Conservation (phyloP, 2,113 vertebrate species). For the Galemys pyrenaicus region DNA sequence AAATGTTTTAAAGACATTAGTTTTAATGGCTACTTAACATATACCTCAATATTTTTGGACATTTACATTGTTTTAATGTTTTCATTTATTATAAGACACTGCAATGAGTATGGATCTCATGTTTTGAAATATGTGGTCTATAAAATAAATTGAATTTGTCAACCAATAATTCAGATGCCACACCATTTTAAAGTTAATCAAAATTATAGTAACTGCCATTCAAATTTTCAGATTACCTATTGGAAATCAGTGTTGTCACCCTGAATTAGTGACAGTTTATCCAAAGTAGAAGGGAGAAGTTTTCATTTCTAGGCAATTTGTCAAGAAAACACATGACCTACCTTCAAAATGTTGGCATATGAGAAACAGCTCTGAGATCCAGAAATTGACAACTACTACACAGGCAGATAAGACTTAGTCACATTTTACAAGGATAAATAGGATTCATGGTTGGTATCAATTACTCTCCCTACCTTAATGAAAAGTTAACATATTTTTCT, state of each 20-base stretch:
- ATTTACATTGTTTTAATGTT: slow-evolving; percentile 41
- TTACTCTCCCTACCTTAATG: neutral
- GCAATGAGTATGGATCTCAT: neutral
- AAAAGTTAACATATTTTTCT: neutral
- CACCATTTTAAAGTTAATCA: neutral
- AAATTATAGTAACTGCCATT: neutral
- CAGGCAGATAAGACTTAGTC: neutral
- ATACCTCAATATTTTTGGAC: neutral
- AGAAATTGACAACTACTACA: neutral
- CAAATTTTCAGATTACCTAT: neutral
- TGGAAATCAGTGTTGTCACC: slow-evolving; percentile 15
- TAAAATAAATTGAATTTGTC: neutral
- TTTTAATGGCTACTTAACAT: slow-evolving; percentile 1
- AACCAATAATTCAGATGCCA: neutral
- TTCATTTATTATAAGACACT: neutral
- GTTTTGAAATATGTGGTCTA: neutral
- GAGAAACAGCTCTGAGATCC: neutral
- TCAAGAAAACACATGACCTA: neutral
- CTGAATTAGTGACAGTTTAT: slow-evolving; percentile 9
- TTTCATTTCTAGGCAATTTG: slow-evolving; percentile 5
- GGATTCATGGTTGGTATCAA: neutral
- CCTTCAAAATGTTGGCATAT: neutral
- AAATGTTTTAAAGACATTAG: slow-evolving; percentile 3
- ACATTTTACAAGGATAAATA: neutral
- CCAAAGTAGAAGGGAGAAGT: neutral